Percentiles rank a stretch among this genome's conserved stretches.
These are phyloP conservation scores for Mesocricetus auratus DNA, from an alignment of 2,113 vertebrate species.

Conservation along the genomic window DNA sequence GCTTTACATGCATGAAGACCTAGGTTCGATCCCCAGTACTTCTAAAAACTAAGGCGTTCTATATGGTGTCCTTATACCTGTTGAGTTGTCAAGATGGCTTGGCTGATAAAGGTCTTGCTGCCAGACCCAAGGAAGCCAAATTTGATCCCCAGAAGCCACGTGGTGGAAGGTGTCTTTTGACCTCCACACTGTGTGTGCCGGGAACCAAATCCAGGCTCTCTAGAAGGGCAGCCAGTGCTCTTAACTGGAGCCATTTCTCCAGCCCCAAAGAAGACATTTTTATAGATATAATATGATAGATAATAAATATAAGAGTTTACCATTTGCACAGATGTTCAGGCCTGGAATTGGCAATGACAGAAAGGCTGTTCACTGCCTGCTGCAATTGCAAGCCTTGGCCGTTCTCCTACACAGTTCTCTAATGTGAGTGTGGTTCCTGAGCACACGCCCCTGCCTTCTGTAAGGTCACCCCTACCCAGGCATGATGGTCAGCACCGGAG, in stretches of 20 bases:
- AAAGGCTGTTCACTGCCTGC: not conserved
- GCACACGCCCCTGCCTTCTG: not conserved
- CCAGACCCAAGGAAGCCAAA: not conserved
- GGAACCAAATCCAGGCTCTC: not conserved
- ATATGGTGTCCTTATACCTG: not conserved
- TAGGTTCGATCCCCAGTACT: not conserved
- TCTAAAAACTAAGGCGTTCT: not conserved
- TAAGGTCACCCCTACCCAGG: not conserved
- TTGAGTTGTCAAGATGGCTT: not conserved
- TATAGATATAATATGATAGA: not conserved
- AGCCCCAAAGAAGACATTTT: constrained; percentile 16
- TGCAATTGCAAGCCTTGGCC: not conserved
- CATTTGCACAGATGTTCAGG: constrained; percentile 15
- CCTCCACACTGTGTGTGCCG: not conserved
- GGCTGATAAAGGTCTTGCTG: not conserved
- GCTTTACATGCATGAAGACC: not conserved
- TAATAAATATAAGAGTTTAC: too few species aligned
- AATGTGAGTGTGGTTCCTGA: not conserved
- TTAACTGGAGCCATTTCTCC: not conserved
- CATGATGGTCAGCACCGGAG: not conserved
- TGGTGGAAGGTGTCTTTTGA: not conserved
- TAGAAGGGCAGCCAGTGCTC: not conserved
- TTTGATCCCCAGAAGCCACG: not conserved
- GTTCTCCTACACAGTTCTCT: not conserved
- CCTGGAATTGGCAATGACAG: not conserved